A percentile compares a stretch with the other conserved stretches of the same genome.
These are phyloP conservation scores for Kryphioiulus occultus DNA, from an alignment of 2,888 invertebrate species.

Conservation along the genomic window DNA sequence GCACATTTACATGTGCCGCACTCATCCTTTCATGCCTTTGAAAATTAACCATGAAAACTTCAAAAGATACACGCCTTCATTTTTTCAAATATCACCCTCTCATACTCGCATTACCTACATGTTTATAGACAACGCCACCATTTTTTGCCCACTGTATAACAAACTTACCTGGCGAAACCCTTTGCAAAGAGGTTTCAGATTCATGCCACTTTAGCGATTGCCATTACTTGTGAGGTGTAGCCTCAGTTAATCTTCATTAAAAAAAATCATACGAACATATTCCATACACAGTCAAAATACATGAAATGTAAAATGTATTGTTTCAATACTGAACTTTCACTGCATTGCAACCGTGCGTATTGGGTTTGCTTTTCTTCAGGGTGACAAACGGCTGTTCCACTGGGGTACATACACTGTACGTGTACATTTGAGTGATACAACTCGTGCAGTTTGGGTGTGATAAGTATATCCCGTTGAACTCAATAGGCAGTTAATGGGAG, in stretches of 20 bases:
- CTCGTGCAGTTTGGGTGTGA: too few relatives aligned
- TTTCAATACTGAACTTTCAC: too few relatives aligned
- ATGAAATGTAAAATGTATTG: too few relatives aligned
- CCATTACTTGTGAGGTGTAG: background rate
- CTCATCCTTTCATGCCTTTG: background rate
- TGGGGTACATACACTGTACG: too few relatives aligned
- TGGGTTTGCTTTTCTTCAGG: constrained; percentile 1
- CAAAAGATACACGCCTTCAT: background rate
- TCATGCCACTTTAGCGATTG: background rate
- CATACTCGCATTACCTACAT: background rate
- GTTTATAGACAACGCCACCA: background rate
- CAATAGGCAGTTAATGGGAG: too few relatives aligned
- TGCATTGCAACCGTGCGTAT: background rate
- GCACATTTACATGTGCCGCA: background rate
- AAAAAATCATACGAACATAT: too few relatives aligned
- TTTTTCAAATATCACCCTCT: background rate
- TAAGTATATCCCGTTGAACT: too few relatives aligned
- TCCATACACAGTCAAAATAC: too few relatives aligned
- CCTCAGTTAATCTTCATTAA: too few relatives aligned
- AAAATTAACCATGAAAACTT: constrained; percentile 35
- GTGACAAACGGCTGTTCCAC: background rate
- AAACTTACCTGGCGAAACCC: background rate
- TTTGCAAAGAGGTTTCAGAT: background rate
- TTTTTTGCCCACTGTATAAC: background rate
- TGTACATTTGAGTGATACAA: too few relatives aligned